Conservation (phyloP, 2,888 invertebrate species). For the Scotopteryx bipunctaria region DNA sequence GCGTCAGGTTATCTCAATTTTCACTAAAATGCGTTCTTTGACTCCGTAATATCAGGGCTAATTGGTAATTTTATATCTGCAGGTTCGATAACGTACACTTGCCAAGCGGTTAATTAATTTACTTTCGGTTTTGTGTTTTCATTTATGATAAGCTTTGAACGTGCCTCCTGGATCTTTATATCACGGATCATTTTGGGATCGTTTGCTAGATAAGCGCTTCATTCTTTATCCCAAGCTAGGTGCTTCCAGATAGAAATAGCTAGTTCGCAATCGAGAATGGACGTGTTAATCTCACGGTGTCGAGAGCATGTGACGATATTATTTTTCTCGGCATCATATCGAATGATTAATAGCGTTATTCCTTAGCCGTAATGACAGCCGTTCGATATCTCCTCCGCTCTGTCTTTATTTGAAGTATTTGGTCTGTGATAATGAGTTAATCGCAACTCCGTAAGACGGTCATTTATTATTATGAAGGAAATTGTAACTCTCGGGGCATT, state of each 20-base stretch:
- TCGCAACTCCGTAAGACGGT: slow-evolving; percentile 45
- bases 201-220: slow-evolving; percentile 5
- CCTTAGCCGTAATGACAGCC: slow-evolving; percentile 66
- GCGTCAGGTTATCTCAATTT: slow-evolving; percentile 45
- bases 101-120: slow-evolving; percentile 30
- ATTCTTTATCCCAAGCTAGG: slow-evolving; percentile 12
- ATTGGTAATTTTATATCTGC: slow-evolving; percentile 39
- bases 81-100: slow-evolving; percentile 22
- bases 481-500: slow-evolving; percentile 38
- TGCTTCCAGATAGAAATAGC: slow-evolving; percentile 31
- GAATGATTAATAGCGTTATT: slow-evolving; percentile 79
- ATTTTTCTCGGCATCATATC: slow-evolving; percentile 75
- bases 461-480: slow-evolving; percentile 45
- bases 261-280: slow-evolving; percentile 56
- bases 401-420: slow-evolving; percentile 52
- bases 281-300: slow-evolving; percentile 79
- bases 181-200: slow-evolving; percentile 8
- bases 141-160: slow-evolving; percentile 11
- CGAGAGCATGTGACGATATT: slow-evolving; percentile 79
- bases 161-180: slow-evolving; percentile 2
- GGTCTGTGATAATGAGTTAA: slow-evolving; percentile 57
- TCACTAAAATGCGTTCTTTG: slow-evolving; percentile 50
- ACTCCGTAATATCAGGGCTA: slow-evolving; percentile 28
- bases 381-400: slow-evolving; percentile 53
- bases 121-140: slow-evolving; percentile 23